A percentile compares a stretch with the other conserved stretches of the same genome.
Evolutionary conservation across 2,113 vertebrate genomes (phyloP).

Genomic region (Oncorhynchus kisutch): DNA sequence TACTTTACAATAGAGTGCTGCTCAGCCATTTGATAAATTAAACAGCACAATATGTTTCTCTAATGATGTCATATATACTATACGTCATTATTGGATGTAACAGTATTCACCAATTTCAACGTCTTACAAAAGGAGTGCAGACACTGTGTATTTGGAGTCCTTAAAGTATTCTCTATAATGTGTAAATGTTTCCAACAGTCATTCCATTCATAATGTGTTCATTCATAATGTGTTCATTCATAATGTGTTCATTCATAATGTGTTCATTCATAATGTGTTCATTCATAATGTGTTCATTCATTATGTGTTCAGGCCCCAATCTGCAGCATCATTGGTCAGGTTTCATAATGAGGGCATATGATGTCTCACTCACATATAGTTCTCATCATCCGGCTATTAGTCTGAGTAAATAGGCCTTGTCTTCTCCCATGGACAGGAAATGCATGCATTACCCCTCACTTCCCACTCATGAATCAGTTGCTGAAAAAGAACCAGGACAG

Average conservation of each 20-base stretch:
- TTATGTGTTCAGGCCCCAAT: not conserved
- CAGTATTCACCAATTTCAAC: not conserved
- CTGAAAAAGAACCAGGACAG: conserved; percentile 61
- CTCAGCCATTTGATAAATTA: not conserved
- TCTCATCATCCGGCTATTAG: conserved; percentile 58
- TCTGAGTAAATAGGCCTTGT: conserved; percentile 50
- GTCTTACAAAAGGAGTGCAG: not conserved
- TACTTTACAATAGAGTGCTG: not conserved
- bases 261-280: no score
- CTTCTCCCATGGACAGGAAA: conserved; percentile 66
- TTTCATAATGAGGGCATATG: conserved; percentile 49
- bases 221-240: no score
- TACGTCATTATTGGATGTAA: no score
- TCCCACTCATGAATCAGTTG: conserved; percentile 46
- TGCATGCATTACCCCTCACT: conserved; percentile 59
- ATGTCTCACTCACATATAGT: conserved; percentile 48
- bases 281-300: not conserved
- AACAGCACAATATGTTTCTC: not conserved
- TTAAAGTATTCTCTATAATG: not conserved
- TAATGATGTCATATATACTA: not conserved
- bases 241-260: no score
- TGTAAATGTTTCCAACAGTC: conserved; percentile 36
- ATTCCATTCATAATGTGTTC: conserved; percentile 3
- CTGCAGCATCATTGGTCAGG: conserved; percentile 27
- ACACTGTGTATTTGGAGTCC: not conserved